Base-by-base conservation (phyloP, 2,797 vertebrate genomes). In the Tapirus indicus region DNA sequence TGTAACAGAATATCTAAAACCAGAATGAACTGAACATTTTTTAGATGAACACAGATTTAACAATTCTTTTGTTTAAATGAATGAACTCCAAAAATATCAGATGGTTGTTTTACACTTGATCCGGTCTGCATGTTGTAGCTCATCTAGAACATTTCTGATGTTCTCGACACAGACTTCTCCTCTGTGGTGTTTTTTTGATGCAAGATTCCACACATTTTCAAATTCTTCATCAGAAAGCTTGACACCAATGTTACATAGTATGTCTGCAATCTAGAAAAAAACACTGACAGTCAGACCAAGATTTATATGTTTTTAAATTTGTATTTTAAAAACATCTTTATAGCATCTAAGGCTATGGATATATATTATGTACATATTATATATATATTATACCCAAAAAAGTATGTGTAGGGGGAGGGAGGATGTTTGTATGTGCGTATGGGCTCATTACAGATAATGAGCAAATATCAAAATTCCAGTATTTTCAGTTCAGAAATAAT, bases 121-220 rank as follows among this genome's bases (percentile, higher is more conserved):
- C 95, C 96, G 97, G 44, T 99, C 98, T 62, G 97, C 98, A 52
- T 99, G 97, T n/a, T 98, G 97, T 35, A 99, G 98, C 96, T 99
- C 99, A 98, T 98, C 97, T 56, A 99, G 98, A 68, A 98, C 92
- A 1, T 98, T 98, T 79, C 98, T 98, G 98, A 99, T 99, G 92
- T 64, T 98, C 96, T 99, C 99, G 6, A 99, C 97, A 97, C 99
- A 99, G 94, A 99, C 99, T 87, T 99, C 98, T 93, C 99, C 99
- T 47, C 90, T 97, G 1, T 99, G 98, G 75, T 99, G 98, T 97
- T 98, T 99, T 94, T 90, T 97, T 79, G 99, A 98, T 0, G 99
- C 99, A 97, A 99, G 97, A 93, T 98, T 98, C 99, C 99, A 99
- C n/a, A 99, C 98, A 91, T 99, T 99, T 94, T 99, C 99, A 97